Evolutionary conservation across 2,113 vertebrate species (phyloP).

Genomic region (Neodon shergylaensis): DNA sequence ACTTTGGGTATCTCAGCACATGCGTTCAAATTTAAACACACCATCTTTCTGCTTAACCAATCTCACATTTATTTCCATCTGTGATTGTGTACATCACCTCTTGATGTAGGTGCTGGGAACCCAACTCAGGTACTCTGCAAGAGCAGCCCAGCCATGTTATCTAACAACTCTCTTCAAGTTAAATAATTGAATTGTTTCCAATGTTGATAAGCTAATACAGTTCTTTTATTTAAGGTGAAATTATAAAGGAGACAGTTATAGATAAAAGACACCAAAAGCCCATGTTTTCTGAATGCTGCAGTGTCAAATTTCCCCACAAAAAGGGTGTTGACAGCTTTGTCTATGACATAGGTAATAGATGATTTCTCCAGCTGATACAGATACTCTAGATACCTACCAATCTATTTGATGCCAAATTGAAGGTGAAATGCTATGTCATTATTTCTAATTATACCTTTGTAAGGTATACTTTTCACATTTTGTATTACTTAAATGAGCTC

Average conservation of each 20-base stretch:
- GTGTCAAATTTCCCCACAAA: not conserved
- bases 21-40: not conserved
- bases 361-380: not conserved
- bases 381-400: not conserved
- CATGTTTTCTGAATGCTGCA: not conserved
- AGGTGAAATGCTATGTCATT: not conserved
- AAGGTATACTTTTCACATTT: not conserved
- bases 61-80: not conserved
- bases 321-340: not conserved
- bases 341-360: not conserved
- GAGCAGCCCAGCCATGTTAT: not conserved
- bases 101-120: not conserved
- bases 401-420: constrained; percentile 2
- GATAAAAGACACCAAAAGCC: not conserved
- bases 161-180: not conserved
- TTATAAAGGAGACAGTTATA: not conserved
- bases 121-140: not conserved
- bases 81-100: no score
- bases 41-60: not conserved
- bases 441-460: constrained; percentile 1
- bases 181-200: constrained; percentile 32
- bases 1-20: not conserved
- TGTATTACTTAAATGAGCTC: not conserved
- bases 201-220: not conserved
- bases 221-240: constrained; percentile 22